These are phyloP conservation scores for Lagodon rhomboides DNA, from an alignment of 2,797 vertebrate species.

Conservation along the genomic window DNA sequence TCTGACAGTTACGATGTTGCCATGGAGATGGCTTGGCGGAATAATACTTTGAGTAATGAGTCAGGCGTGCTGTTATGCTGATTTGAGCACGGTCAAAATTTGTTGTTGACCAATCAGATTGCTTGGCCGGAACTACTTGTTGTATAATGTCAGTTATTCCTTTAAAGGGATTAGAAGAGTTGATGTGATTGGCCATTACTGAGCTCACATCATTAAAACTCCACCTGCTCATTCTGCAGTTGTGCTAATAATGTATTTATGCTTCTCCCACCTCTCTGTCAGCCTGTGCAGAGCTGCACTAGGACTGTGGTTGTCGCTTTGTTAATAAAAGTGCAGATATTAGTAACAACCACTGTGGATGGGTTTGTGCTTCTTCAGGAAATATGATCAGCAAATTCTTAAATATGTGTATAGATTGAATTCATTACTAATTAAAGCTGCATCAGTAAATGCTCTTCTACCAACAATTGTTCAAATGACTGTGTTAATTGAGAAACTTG, in stretches of 20 bases:
- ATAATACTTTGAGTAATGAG: too few relatives aligned
- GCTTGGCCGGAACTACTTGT: too few relatives aligned
- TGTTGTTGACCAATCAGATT: too few relatives aligned
- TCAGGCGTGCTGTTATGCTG: too few relatives aligned
- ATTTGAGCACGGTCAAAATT: too few relatives aligned
- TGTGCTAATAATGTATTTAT: constrained; percentile 50
- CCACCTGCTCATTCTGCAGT: constrained; percentile 56
- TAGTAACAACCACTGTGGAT: background rate
- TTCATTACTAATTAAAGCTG: background rate
- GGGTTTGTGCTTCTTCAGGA: background rate
- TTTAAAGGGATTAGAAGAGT: constrained; percentile 27
- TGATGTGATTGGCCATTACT: constrained; percentile 42
- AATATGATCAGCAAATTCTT: too few relatives aligned
- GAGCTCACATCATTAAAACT: constrained; percentile 48
- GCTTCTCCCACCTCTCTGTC: constrained; percentile 9
- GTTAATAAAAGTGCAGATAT: background rate
- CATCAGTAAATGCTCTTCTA: background rate
- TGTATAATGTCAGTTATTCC: too few relatives aligned
- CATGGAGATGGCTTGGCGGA: too few relatives aligned
- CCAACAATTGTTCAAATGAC: background rate
- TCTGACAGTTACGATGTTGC: too few relatives aligned
- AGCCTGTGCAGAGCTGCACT: constrained; percentile 9
- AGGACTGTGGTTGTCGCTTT: background rate
- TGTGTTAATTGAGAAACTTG: too few relatives aligned
- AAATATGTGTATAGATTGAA: too few relatives aligned